Conservation (phyloP, 2,113 vertebrate genomes). For the Girardinichthys multiradiatus region DNA sequence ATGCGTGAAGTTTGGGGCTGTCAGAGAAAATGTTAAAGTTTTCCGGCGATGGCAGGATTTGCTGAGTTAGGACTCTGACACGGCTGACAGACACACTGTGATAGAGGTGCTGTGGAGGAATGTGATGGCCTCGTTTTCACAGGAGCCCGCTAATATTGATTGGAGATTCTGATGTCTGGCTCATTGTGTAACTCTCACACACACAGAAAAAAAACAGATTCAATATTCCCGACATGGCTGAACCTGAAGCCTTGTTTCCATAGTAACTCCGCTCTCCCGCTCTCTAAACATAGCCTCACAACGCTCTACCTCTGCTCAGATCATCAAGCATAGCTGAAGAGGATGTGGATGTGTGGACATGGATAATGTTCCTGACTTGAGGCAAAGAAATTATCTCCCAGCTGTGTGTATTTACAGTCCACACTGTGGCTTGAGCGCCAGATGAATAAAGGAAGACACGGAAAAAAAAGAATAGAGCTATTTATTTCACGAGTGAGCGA, state of each 20-base stretch:
- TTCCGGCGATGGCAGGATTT: constrained; percentile 27
- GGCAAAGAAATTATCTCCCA: constrained; percentile 52
- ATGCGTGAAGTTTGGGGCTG: constrained; percentile 57
- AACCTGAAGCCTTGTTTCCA: constrained; percentile 80
- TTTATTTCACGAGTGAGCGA: constrained; percentile 50
- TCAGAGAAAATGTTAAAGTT: constrained; percentile 44
- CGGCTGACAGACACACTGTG: constrained; percentile 46
- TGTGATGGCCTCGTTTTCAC: constrained; percentile 50
- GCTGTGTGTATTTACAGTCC: constrained; percentile 34
- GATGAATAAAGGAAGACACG: constrained; percentile 16
- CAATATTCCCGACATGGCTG: constrained; percentile 76
- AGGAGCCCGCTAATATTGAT: constrained; percentile 63
- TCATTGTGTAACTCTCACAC: constrained; percentile 70
- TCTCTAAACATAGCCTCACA: constrained; percentile 73
- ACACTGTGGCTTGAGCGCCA: background rate
- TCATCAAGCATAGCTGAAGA: constrained; percentile 71
- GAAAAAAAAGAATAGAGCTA: constrained; percentile 25
- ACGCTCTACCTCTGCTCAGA: constrained; percentile 65
- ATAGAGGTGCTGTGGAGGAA: constrained; percentile 47
- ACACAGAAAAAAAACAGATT: constrained; percentile 59
- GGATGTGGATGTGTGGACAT: constrained; percentile 57
- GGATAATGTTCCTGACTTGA: constrained; percentile 54
- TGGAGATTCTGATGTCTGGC: constrained; percentile 72
- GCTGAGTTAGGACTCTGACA: constrained; percentile 57
- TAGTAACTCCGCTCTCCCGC: constrained; percentile 76